Percentiles rank a stretch among this genome's conserved stretches.
Evolutionary conservation across 2,113 vertebrate species (phyloP).

Genomic region (Rousettus leschenaultii): DNA sequence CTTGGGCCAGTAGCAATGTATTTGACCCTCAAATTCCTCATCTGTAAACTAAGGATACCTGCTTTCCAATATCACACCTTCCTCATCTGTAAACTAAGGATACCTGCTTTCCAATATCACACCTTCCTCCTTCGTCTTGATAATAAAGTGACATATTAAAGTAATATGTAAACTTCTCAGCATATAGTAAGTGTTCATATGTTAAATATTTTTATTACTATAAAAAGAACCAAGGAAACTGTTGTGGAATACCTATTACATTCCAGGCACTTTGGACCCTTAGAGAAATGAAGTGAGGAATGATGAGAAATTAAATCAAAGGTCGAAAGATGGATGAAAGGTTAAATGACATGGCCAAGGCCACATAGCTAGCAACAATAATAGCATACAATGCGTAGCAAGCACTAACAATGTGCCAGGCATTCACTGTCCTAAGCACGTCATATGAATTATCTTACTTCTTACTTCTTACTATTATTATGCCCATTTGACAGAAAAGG

Average conservation of each 20-base stretch:
- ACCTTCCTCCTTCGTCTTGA: not conserved
- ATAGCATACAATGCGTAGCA: not conserved
- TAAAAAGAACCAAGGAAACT: not conserved
- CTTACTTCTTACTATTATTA: not conserved
- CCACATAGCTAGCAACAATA: not conserved
- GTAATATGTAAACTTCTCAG: not conserved
- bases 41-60: not conserved
- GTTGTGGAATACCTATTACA: not conserved
- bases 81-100: too few species aligned
- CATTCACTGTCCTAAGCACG: not conserved
- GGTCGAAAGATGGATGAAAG: not conserved
- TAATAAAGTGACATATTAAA: not conserved
- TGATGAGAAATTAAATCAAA: not conserved
- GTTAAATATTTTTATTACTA: not conserved
- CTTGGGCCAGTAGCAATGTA: not conserved
- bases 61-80: not conserved
- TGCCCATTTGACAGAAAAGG: not conserved
- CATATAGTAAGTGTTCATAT: not conserved
- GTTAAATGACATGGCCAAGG: not conserved
- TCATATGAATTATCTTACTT: not conserved
- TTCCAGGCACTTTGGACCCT: not conserved
- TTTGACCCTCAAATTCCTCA: not conserved
- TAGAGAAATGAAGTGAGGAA: not conserved
- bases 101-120: not conserved
- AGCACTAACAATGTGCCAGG: not conserved